A percentile compares a stretch with the other conserved stretches of the same genome.
Evolutionary conservation across 1,140 invertebrate species (phyloP).

Genomic region (Macrosteles quadrilineatus): DNA sequence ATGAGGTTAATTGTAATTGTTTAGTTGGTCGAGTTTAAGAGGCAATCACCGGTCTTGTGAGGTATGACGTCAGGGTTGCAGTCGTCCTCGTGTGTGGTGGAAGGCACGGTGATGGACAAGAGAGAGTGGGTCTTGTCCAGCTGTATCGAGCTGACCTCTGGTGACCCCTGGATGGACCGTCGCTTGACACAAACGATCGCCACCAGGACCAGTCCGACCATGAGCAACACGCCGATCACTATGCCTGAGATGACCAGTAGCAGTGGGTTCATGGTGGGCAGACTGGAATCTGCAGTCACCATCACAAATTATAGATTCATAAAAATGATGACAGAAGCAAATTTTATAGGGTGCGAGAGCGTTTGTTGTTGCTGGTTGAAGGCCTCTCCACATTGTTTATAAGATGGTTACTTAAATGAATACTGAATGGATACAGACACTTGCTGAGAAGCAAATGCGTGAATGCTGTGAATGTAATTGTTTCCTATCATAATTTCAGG

Average conservation of each 20-base stretch:
- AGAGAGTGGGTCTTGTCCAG: conserved; percentile 14
- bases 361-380: too few species aligned
- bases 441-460: too few species aligned
- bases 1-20: too few species aligned
- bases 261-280: background rate
- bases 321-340: too few species aligned
- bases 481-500: too few species aligned
- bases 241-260: conserved; percentile 7
- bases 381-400: too few species aligned
- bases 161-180: background rate
- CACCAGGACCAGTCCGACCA: conserved; percentile 19
- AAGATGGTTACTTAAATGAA: too few species aligned
- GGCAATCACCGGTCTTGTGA: conserved; percentile 23
- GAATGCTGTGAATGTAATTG: too few species aligned
- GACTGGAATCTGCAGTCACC: background rate
- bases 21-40: too few species aligned
- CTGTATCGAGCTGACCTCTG: background rate
- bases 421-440: too few species aligned
- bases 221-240: conserved; percentile 19
- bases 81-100: conserved; percentile 32
- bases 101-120: background rate
- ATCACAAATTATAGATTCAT: conserved; percentile 6
- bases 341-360: too few species aligned
- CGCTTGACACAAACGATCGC: conserved; percentile 26
- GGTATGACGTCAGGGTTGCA: conserved; percentile 39